Evolutionary conservation across 2,797 vertebrate genomes (phyloP).

Genomic region (Setipinna tenuifilis): DNA sequence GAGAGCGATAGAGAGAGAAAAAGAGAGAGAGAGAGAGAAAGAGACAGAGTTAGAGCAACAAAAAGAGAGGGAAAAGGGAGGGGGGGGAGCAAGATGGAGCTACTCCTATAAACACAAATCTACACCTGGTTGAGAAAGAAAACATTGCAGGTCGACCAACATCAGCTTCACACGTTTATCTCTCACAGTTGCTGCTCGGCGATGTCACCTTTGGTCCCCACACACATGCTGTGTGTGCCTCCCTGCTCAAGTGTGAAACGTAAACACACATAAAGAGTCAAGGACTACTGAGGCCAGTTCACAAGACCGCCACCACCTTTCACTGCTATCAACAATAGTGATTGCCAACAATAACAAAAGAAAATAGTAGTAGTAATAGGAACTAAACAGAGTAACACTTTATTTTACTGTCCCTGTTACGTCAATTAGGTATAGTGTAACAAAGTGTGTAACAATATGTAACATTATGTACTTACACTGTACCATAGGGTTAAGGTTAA

Average conservation of each 20-base stretch:
- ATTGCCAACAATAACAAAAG: not conserved
- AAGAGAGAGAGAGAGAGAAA: not conserved
- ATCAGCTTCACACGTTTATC: not conserved
- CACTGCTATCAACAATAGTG: not conserved
- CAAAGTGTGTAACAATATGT: no score
- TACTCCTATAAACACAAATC: not conserved
- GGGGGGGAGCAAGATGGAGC: not conserved
- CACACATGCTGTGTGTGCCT: not conserved
- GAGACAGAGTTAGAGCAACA: no score
- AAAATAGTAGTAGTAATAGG: not conserved
- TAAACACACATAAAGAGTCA: not conserved
- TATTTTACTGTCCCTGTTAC: no score
- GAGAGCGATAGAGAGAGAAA: not conserved
- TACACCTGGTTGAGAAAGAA: not conserved
- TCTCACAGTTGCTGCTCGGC: not conserved
- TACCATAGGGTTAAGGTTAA: no score
- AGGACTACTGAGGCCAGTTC: not conserved
- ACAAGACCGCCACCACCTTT: not conserved
- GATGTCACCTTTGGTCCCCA: not conserved
- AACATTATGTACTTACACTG: no score
- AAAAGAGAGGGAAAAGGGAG: not conserved
- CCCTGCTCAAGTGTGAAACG: not conserved
- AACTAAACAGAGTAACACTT: no score
- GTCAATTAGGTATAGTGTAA: no score
- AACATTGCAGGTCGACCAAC: slow-evolving; percentile 8